Evolutionary conservation across 2,797 vertebrate species (phyloP).

Genomic region (Tangara arthus): DNA sequence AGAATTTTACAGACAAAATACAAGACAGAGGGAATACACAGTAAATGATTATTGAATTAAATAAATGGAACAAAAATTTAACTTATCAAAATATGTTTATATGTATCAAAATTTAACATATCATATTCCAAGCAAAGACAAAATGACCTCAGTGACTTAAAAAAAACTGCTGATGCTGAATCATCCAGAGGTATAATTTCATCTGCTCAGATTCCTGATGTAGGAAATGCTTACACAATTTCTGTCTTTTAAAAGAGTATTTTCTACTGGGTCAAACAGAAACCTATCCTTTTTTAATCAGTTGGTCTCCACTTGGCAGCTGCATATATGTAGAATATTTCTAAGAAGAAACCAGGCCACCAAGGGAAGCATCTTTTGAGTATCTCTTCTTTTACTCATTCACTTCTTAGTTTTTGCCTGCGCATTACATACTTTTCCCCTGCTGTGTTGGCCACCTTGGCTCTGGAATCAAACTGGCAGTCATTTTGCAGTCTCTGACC

Average conservation of each 20-base stretch:
- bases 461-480: neutral
- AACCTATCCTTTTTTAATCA: neutral
- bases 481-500: neutral
- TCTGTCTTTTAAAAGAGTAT: neutral
- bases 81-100: neutral
- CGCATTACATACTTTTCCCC: neutral
- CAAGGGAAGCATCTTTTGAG: neutral
- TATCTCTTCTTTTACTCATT: neutral
- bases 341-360: neutral
- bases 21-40: neutral
- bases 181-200: neutral
- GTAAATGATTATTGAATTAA: neutral
- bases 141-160: neutral
- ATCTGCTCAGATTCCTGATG: neutral
- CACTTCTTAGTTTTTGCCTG: neutral
- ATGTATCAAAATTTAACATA: neutral
- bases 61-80: neutral
- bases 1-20: neutral
- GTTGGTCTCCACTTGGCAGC: neutral
- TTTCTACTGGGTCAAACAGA: neutral
- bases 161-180: conserved; percentile 2
- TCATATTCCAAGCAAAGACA: neutral
- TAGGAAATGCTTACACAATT: neutral
- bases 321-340: neutral
- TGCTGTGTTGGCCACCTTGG: neutral